Base-by-base conservation (phyloP, 2,888 invertebrate genomes). In the Hypselothyrea guttata region DNA sequence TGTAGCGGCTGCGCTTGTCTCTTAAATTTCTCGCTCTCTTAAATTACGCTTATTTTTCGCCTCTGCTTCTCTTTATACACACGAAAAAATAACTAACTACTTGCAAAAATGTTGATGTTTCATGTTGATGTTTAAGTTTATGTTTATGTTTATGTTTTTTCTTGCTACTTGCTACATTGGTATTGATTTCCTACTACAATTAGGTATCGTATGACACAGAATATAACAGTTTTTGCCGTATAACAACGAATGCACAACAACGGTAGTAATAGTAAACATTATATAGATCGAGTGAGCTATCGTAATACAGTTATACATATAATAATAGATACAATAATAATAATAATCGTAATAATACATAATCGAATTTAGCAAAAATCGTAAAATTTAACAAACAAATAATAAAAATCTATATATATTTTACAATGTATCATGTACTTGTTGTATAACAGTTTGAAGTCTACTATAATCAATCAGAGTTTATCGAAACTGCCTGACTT, bases 321-420 rank as follows among this genome's bases (percentile, higher is more conserved):
- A 54, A 49, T 52, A 52, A 62, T 66, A 55, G 16, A 49, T 59
- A 34, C 56, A 79, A 58, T 72, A 60, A 46, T 60, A 59, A 58
- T 53, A 53, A 47, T 79, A 63, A 37, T 47, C n/a, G n/a, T 41
- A 56, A 41, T 51, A 48, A 38, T 55, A 48, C 30, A 49, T 40
- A 56, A 37, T n/a, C n/a, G 33, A 57, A 57, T 34, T 40, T 49
- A 49, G 55, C 31, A 59, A 42, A 59, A 60, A 56, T 75, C 62
- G 68, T 70, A 65, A 75, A 60, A 58, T 75, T 83, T 83, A 83
- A 83, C 75, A 75, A 75, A 63, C 79, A 83, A 82, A 75, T 65
- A 74, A 76, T 66, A 66, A 58, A 48, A 61, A 38, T n/a, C n/a
- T n/a, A n/a, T n/a, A n/a, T n/a, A n/a, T 75, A 61, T 44, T 59